Evolutionary conservation across 2,888 invertebrate species (phyloP), one percentile per base, ranked within the genome.

Genomic region (Lithophane socia): DNA sequence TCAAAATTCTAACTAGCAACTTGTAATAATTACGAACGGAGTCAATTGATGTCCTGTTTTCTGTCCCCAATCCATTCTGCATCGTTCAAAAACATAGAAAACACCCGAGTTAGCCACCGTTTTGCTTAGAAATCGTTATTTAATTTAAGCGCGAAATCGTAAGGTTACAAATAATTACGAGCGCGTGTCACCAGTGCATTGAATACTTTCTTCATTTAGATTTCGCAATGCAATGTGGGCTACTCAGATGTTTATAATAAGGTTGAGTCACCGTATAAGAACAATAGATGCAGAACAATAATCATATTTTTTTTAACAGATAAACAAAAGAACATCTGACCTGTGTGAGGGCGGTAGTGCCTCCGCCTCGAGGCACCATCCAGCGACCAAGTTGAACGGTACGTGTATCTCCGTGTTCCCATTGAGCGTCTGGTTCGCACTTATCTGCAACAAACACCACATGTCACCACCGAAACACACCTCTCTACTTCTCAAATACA

Each of bases 311-410:
- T 29, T 29, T 29, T 29, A 29, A 29, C 29, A 12, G 18, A 58
- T 78, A 75, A 67, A 70, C 70, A 79, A 79, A 67, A 68, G 65
- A 76, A 78, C 0, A 49, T 83, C 78, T 47, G 75, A 96, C 96
- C 96, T 98, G 94, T 98, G 99, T 61, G 97, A 97, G 18, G 97
- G 92, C 66, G 98, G 97, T 86, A 99, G 94, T n/a, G 97, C 97
- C 73, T 99, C 97, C 1, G 99, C 99, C 92, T 99, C 98, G 94
- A 99, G 99, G 92, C 99, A 99, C 99, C 99, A 99, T 29, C 99
- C 99, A 65, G 99, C 98, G 90, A 99, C 98, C 83, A 99, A 97
- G 82, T 98, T 98, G 88, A 99, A 97, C 0, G 99, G 99, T 65
- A 97, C 97, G 75, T 97, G 97, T 79, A 96, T 97, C 90, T 97